Base-by-base conservation (phyloP, 2,113 vertebrate genomes). In the Gorsachius goisagi region DNA sequence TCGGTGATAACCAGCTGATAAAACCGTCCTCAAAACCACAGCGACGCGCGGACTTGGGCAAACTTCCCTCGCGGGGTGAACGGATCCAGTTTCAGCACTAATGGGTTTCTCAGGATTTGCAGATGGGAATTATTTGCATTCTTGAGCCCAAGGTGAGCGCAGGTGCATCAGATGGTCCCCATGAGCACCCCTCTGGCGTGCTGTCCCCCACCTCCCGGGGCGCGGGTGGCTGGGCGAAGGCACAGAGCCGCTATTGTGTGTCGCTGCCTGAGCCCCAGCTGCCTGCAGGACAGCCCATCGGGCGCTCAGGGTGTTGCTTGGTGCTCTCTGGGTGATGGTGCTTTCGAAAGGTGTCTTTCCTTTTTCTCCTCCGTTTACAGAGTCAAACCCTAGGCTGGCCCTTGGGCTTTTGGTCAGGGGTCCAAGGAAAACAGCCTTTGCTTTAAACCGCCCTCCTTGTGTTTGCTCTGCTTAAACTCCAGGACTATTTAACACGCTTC, bases 111-210 rank as follows among this genome's bases (percentile, higher is more conserved):
- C 90, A 35, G 79, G 93, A 95, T 89, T 95, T 97, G 97, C 96
- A 97, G 94, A 93, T 96, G 83, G 9, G 95, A 91, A 97, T 98
- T 97, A 95, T 72, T 97, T 63, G 64, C 98, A 98, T 98, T 98
- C 97, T 92, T 98, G 97, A 93, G 93, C 97, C 58, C 22, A 92
- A 97, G 96, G 96, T 97, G 96, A 96, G 95, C 0, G 11, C 98
- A 98, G 98, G 98, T 98, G 98, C 94, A 73, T 92, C 88, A 74
- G 86, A 85, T 50, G 92, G 91, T 92, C 93, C 55, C 94, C 1
- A 13, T 2, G 59, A 88, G 92, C 90, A 69, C 53, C 75, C 77
- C 62, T 91, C 55, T 2, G 21, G 1, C 17, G 85, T 33, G 79
- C 94, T 88, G 62, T 62, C 66, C 69, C 80, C 94, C 52, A 45